These are phyloP conservation scores for Calyptommatus sinebrachiatus DNA, from an alignment of 2,113 vertebrate species.

Conservation along the genomic window DNA sequence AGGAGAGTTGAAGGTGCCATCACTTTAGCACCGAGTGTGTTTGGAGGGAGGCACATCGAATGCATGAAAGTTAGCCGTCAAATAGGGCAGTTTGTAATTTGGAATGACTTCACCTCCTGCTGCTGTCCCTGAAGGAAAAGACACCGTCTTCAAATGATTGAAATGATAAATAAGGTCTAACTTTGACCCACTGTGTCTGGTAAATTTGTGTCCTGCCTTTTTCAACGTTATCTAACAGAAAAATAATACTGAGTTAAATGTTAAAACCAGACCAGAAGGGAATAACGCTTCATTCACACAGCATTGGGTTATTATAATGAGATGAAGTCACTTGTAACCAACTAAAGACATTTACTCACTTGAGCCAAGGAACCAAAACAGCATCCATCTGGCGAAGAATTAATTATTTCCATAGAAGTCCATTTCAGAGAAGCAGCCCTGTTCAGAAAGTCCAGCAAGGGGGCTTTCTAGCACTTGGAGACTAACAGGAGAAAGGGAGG, in stretches of 20 bases:
- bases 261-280: neutral
- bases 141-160: neutral
- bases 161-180: neutral
- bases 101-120: conserved; percentile 5
- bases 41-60: neutral
- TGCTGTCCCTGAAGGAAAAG: neutral
- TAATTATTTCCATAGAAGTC: too few relatives aligned
- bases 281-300: neutral
- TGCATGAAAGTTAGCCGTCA: neutral
- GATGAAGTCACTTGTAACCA: neutral
- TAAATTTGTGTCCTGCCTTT: neutral
- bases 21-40: too few relatives aligned
- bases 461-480: too few relatives aligned
- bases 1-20: too few relatives aligned
- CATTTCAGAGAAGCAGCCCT: too few relatives aligned
- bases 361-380: too few relatives aligned
- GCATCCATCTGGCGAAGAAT: too few relatives aligned
- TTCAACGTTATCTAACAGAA: neutral
- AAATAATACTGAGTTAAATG: neutral
- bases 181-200: neutral
- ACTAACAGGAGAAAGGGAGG: too few relatives aligned
- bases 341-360: too few relatives aligned
- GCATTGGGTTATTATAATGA: neutral
- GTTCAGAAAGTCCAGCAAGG: too few relatives aligned
- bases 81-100: neutral